phyloP scores from a whole-genome alignment of 2,113 vertebrate species.

The Melanostigma gelatinosum region DNA sequence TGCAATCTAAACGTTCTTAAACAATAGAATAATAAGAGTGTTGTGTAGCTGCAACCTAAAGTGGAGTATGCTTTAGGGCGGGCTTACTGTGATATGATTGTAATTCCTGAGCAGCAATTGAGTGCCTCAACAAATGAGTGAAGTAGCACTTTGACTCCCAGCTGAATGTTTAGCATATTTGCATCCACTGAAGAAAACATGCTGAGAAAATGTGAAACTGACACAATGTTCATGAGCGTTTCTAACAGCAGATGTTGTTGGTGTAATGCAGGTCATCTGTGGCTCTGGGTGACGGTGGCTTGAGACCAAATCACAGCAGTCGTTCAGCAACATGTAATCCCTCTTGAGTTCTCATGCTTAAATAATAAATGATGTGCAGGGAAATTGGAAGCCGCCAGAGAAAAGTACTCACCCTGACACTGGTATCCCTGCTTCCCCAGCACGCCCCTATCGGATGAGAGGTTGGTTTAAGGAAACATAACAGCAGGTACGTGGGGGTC shows the following conservation, averaged over 20 bases:
- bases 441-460: constrained; percentile 90
- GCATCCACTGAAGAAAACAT: not conserved
- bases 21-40: not conserved
- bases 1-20: not conserved
- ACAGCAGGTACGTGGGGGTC: not conserved
- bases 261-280: not conserved
- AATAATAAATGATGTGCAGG: constrained; percentile 65
- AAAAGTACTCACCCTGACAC: constrained; percentile 94
- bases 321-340: constrained; percentile 55
- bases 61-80: no score
- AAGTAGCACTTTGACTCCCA: not conserved
- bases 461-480: constrained; percentile 27
- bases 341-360: constrained; percentile 39
- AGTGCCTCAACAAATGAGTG: not conserved
- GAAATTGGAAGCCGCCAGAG: constrained; percentile 43
- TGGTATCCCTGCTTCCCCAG: constrained; percentile 99
- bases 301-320: constrained; percentile 65
- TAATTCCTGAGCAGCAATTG: not conserved
- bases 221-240: not conserved
- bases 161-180: not conserved
- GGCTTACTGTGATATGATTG: not conserved
- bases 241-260: not conserved
- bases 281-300: constrained; percentile 17
- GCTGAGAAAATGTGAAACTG: not conserved
- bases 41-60: not conserved